Percentiles rank a stretch among this genome's conserved stretches.
Conservation (phyloP, 2,113 vertebrate genomes). For the Serinus canaria region DNA sequence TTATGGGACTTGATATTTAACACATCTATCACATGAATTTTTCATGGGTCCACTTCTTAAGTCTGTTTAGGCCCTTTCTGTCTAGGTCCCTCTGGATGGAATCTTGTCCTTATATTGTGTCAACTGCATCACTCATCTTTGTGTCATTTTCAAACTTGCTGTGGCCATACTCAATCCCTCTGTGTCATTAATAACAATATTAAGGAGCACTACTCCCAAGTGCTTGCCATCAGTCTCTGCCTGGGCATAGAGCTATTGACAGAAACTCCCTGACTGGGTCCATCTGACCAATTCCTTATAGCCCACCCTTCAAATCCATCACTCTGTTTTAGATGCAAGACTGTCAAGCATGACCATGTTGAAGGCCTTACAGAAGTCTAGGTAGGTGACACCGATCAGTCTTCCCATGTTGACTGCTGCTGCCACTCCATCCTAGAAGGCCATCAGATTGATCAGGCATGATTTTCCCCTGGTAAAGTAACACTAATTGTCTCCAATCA, state of each 20-base stretch:
- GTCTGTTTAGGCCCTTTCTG: neutral
- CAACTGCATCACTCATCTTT: neutral
- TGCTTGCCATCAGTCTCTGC: fast-evolving
- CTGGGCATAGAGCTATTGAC: neutral
- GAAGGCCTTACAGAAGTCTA: neutral
- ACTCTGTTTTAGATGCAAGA: neutral
- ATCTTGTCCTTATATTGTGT: neutral
- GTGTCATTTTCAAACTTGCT: neutral
- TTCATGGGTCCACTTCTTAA: neutral
- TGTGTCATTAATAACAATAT: neutral
- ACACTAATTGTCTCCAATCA: fast-evolving
- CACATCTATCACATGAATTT: neutral
- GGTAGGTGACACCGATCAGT: neutral
- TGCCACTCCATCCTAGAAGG: neutral
- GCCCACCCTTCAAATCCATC: neutral
- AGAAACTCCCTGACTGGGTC: neutral
- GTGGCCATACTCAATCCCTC: neutral
- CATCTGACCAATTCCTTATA: neutral
- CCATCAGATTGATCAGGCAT: neutral
- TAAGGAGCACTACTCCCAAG: neutral
- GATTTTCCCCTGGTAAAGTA: neutral
- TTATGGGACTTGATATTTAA: neutral
- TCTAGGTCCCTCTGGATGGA: neutral
- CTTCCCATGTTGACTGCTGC: neutral
- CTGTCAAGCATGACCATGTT: neutral